Percentiles rank a stretch among this genome's conserved stretches.
Conservation (phyloP, 2,797 vertebrate genomes). For the Orestias chungarensis region DNA sequence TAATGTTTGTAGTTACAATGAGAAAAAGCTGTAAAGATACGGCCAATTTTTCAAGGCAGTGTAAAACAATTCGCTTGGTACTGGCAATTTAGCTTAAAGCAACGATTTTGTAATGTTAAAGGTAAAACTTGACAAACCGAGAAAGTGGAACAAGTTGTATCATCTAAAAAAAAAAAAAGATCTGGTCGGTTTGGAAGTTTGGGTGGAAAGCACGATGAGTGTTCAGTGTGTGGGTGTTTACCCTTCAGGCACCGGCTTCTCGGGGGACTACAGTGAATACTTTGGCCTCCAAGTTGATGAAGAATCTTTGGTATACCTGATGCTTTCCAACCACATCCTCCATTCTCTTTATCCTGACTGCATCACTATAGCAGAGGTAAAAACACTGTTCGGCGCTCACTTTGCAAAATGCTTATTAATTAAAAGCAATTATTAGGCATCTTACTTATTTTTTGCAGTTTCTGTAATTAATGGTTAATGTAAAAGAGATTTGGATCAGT, state of each 20-base stretch:
- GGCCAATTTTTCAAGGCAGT: background rate
- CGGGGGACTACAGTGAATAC: constrained; percentile 95
- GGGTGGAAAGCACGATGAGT: constrained; percentile 38
- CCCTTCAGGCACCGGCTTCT: constrained; percentile 85
- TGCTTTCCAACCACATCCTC: constrained; percentile 92
- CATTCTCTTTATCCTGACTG: constrained; percentile 90
- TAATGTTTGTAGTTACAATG: background rate
- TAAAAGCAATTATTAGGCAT: constrained; percentile 63
- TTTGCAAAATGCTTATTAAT: constrained; percentile 68
- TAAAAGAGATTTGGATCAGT: constrained; percentile 35
- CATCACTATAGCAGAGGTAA: constrained; percentile 96
- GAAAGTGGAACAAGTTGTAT: constrained; percentile 13
- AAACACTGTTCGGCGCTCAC: constrained; percentile 32
- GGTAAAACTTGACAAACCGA: constrained; percentile 15
- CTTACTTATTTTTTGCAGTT: constrained; percentile 59
- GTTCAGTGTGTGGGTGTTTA: constrained; percentile 56
- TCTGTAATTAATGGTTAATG: constrained; percentile 63
- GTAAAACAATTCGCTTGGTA: background rate
- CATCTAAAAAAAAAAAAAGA: constrained; percentile 4
- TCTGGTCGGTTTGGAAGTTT: constrained; percentile 42
- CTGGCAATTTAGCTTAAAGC: background rate
- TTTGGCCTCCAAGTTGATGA: constrained; percentile 98
- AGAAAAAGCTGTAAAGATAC: background rate
- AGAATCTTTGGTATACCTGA: constrained; percentile 93
- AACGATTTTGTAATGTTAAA: background rate